Evolutionary conservation across 2,888 invertebrate species (phyloP).

Genomic region (Drosophila maculinotata): DNA sequence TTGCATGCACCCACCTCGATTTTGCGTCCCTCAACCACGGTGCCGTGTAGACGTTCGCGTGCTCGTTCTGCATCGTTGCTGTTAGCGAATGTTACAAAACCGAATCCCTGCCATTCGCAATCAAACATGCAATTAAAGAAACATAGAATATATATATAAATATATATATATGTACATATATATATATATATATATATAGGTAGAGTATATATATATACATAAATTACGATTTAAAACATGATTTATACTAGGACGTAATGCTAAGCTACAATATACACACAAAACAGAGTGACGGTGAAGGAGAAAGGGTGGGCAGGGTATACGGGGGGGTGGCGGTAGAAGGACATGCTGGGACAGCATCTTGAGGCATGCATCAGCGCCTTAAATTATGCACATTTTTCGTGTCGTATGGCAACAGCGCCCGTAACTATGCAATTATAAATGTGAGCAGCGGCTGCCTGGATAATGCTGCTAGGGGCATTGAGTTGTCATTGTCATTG

Average conservation of each 20-base stretch:
- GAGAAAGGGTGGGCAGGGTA: background rate
- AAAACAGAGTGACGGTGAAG: background rate
- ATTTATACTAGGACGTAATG: slow-evolving; percentile 21
- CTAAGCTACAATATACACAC: slow-evolving; percentile 48
- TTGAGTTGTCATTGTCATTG: background rate
- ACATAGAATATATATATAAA: slow-evolving; percentile 77
- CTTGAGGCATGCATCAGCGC: slow-evolving; percentile 51
- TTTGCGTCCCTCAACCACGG: slow-evolving; percentile 99
- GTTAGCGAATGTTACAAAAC: slow-evolving; percentile 99
- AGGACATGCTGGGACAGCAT: slow-evolving; percentile 64
- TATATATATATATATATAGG: slow-evolving; percentile 28
- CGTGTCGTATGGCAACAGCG: slow-evolving; percentile 37
- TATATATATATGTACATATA: slow-evolving; percentile 58
- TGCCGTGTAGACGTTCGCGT: slow-evolving; percentile 99
- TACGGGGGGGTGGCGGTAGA: slow-evolving; percentile 19
- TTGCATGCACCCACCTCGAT: slow-evolving; percentile 99
- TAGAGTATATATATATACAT: slow-evolving; percentile 31
- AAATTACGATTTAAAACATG: slow-evolving; percentile 30
- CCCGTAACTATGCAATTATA: slow-evolving; percentile 76
- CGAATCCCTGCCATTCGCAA: slow-evolving; percentile 95
- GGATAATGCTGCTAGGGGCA: slow-evolving; percentile 41
- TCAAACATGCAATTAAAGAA: slow-evolving; percentile 82
- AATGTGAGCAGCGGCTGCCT: slow-evolving; percentile 30
- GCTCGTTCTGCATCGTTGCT: slow-evolving; percentile 99
- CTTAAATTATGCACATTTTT: slow-evolving; percentile 73